These are phyloP conservation scores for Steinernema feltiae DNA, from an alignment of 1,140 invertebrate species.

Conservation along the genomic window DNA sequence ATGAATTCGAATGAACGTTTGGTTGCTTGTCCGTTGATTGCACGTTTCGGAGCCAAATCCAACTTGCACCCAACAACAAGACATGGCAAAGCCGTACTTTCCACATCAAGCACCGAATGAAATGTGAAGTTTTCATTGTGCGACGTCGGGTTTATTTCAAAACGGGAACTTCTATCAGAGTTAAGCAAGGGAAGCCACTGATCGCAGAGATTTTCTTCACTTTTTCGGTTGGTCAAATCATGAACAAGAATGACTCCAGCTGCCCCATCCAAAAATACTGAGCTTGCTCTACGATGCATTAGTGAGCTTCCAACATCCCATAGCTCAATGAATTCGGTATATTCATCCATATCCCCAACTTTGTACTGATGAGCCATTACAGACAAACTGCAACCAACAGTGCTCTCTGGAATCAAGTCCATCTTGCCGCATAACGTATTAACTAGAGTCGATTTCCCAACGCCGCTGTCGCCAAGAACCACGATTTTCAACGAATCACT, in stretches of 20 bases:
- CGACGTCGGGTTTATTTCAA: neutral
- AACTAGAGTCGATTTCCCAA: constrained; percentile 30
- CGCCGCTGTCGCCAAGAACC: constrained; percentile 35
- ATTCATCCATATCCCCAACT: constrained; percentile 80
- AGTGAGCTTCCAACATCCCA: constrained; percentile 92
- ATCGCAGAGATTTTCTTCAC: constrained; percentile 63
- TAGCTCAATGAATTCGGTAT: constrained; percentile 84
- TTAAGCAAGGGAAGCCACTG: neutral
- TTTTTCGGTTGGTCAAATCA: constrained; percentile 90
- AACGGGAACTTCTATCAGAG: neutral
- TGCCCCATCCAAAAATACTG: constrained; percentile 83
- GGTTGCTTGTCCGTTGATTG: neutral
- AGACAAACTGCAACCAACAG: constrained; percentile 87
- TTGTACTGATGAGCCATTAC: constrained; percentile 86
- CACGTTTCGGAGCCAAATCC: neutral
- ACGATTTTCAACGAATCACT: constrained; percentile 33
- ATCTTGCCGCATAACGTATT: constrained; percentile 69
- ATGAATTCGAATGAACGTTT: neutral
- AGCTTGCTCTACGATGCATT: constrained; percentile 79
- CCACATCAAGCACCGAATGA: neutral
- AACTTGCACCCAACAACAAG: neutral
- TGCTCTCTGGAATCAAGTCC: constrained; percentile 62
- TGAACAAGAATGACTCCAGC: constrained; percentile 91
- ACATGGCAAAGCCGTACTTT: neutral
- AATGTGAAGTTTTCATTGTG: neutral